phyloP scores from a whole-genome alignment of 2,888 invertebrate species.

The Drosophila pseudotakahashii region DNA sequence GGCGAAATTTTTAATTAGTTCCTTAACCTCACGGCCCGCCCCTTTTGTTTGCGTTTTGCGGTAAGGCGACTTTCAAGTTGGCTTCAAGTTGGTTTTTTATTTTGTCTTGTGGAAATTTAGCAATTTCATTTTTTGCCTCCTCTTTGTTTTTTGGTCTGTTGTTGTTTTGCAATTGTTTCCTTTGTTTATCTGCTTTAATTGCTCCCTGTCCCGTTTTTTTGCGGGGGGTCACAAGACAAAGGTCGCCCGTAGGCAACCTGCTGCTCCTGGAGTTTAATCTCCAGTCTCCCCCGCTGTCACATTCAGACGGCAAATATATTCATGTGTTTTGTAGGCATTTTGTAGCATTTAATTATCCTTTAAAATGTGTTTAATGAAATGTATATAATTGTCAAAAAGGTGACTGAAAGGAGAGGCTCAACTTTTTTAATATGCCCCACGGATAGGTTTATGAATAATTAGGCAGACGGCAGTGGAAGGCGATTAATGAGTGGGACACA shows the following conservation, averaged over 20 bases:
- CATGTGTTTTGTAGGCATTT: slow-evolving; percentile 43
- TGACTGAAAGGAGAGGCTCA: slow-evolving; percentile 33
- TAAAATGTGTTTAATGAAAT: slow-evolving; percentile 47
- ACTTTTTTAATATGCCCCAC: slow-evolving; percentile 70
- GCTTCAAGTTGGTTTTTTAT: slow-evolving; percentile 62
- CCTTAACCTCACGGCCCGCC: slow-evolving; percentile 11
- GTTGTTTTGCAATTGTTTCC: slow-evolving; percentile 72
- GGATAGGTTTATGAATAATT: slow-evolving; percentile 76
- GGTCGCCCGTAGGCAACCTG: slow-evolving; percentile 45
- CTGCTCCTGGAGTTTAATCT: slow-evolving; percentile 24
- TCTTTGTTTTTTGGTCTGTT: slow-evolving; percentile 41
- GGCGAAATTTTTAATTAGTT: slow-evolving; percentile 78
- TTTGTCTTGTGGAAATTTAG: slow-evolving; percentile 65
- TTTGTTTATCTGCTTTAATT: slow-evolving; percentile 78
- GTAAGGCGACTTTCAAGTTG: slow-evolving; percentile 44
- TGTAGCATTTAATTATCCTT: slow-evolving; percentile 59
- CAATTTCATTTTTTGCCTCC: slow-evolving; percentile 52
- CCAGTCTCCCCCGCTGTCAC: slow-evolving; percentile 22
- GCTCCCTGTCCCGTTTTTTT: slow-evolving; percentile 29
- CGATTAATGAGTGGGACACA: slow-evolving; percentile 61
- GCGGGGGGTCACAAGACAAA: slow-evolving; percentile 28
- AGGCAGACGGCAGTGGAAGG: slow-evolving; percentile 50
- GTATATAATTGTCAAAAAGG: slow-evolving; percentile 49
- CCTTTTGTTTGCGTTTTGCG: slow-evolving; percentile 36
- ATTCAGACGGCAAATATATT: slow-evolving; percentile 24